Conservation (phyloP, 2,113 vertebrate genomes). For the Heteronetta atricapilla region DNA sequence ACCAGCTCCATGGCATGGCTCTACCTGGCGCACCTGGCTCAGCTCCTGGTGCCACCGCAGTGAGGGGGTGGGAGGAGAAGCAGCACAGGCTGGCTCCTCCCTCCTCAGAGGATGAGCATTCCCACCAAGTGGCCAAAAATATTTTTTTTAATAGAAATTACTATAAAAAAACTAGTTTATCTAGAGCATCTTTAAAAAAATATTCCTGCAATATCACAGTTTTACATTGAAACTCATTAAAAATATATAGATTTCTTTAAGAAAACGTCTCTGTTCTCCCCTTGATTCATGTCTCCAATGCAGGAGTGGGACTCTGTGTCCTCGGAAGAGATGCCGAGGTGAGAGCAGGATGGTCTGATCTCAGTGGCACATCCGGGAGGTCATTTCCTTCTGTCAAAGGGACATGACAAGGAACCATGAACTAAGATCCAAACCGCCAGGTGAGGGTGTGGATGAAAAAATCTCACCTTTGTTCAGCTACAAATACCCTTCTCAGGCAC, state of each 20-base stretch:
- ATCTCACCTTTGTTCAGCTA: background rate
- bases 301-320: background rate
- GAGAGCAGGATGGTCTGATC: background rate
- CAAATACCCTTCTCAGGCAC: background rate
- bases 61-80: background rate
- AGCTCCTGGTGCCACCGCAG: background rate
- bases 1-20: background rate
- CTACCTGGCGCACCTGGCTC: background rate
- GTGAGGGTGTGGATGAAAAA: background rate
- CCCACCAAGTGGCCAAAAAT: background rate
- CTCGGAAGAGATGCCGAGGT: background rate
- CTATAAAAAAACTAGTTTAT: constrained; percentile 66
- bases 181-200: constrained; percentile 67
- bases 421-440: background rate
- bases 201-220: constrained; percentile 61
- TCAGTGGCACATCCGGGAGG: constrained; percentile 94
- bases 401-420: background rate
- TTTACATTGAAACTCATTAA: constrained; percentile 49
- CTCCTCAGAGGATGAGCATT: background rate
- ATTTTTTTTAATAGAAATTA: constrained; percentile 46
- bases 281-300: background rate
- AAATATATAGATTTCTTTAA: constrained; percentile 56
- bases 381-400: constrained; percentile 94
- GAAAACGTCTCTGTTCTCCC: constrained; percentile 18
- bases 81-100: background rate